Conservation (phyloP, 2,888 invertebrate genomes). For the Tineola bisselliella region DNA sequence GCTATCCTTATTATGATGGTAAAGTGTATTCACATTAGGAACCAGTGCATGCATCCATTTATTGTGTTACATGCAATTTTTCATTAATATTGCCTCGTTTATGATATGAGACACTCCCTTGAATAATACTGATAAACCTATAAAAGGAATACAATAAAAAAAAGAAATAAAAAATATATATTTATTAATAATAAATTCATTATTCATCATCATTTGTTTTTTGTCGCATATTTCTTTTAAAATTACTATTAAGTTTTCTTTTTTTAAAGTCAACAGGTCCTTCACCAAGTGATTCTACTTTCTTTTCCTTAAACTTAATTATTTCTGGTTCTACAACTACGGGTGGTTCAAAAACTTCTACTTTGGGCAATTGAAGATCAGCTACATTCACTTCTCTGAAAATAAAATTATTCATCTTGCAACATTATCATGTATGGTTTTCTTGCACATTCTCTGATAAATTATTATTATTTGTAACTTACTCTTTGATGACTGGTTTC, state of each 20-base stretch:
- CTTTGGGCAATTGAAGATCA: slow-evolving; percentile 77
- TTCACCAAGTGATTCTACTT: slow-evolving; percentile 60
- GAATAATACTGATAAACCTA: too few relatives aligned
- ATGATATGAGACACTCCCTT: too few relatives aligned
- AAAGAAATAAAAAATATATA: background rate
- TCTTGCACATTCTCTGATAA: background rate
- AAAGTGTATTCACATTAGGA: too few relatives aligned
- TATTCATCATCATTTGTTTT: slow-evolving; percentile 70
- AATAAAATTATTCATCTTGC: too few relatives aligned
- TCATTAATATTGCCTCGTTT: too few relatives aligned
- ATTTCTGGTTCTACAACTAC: slow-evolving; percentile 57
- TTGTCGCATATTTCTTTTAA: slow-evolving; percentile 71
- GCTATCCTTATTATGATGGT: too few relatives aligned
- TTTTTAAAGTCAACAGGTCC: slow-evolving; percentile 74
- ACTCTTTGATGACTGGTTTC: slow-evolving; percentile 74
- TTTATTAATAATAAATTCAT: too few relatives aligned
- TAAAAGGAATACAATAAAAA: background rate
- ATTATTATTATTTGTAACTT: slow-evolving; percentile 24
- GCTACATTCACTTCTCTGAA: slow-evolving; percentile 61
- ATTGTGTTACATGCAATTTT: too few relatives aligned
- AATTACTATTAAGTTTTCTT: slow-evolving; percentile 67
- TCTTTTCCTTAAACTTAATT: slow-evolving; percentile 70
- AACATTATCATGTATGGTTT: too few relatives aligned
- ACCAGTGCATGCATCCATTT: too few relatives aligned
- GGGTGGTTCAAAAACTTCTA: slow-evolving; percentile 47